phyloP scores from a whole-genome alignment of 2,797 vertebrate genomes.

The Emydoidea blandingii region DNA sequence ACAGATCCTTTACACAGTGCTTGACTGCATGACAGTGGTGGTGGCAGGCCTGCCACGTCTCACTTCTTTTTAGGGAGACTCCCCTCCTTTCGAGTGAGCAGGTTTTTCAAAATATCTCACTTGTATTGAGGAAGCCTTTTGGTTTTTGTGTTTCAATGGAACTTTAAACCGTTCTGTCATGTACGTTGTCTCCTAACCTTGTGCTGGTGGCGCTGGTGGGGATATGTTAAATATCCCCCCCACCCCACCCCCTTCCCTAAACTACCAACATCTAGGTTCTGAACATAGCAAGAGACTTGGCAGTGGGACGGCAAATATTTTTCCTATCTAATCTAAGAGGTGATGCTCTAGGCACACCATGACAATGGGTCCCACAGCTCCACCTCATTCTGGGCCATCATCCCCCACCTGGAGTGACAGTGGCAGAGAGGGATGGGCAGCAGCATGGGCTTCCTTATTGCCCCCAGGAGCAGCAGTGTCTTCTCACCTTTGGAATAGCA shows the following conservation, averaged over 20 bases:
- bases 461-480: neutral
- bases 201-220: neutral
- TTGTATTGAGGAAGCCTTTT: neutral
- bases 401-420: neutral
- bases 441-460: no score
- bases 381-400: constrained; percentile 42
- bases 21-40: neutral
- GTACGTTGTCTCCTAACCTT: neutral
- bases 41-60: neutral
- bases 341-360: constrained; percentile 55
- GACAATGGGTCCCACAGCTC: constrained; percentile 21
- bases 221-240: constrained; percentile 26
- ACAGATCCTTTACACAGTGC: neutral
- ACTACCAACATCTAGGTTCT: constrained; percentile 53
- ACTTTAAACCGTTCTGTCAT: neutral
- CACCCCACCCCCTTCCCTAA: neutral
- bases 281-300: constrained; percentile 44
- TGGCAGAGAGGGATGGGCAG: neutral
- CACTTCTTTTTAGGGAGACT: neutral
- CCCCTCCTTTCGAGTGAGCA: neutral
- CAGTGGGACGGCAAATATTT: constrained; percentile 61
- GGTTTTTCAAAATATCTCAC: constrained; percentile 12
- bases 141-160: neutral
- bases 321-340: constrained; percentile 53
- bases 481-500: no score